Evolutionary conservation across 1,140 invertebrate genomes (phyloP).

Genomic region (Acromyrmex charruanus): DNA sequence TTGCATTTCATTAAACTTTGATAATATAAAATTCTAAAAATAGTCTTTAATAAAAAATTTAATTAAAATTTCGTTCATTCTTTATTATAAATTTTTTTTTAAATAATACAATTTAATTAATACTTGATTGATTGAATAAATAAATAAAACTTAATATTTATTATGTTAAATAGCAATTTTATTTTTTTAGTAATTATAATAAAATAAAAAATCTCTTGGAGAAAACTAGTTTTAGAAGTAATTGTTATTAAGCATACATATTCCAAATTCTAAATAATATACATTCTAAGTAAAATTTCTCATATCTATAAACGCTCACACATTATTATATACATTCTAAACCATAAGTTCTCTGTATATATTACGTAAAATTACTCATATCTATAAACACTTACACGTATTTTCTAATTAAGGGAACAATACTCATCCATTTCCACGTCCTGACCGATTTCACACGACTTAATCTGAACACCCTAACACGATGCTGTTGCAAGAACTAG

Average conservation of each 20-base stretch:
- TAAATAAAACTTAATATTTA: background rate
- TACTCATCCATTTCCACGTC: background rate
- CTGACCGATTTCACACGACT: constrained; percentile 26
- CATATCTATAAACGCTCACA: background rate
- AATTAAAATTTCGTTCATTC: background rate
- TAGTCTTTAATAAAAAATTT: background rate
- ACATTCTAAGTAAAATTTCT: background rate
- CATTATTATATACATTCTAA: background rate
- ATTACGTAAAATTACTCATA: background rate
- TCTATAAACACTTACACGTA: constrained; percentile 1
- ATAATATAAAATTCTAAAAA: background rate
- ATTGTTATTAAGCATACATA: background rate
- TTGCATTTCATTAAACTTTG: background rate
- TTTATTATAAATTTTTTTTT: background rate
- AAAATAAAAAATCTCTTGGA: background rate
- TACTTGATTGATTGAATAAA: background rate
- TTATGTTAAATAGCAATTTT: background rate
- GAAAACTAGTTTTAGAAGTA: background rate
- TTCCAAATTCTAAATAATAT: background rate
- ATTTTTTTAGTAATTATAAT: background rate
- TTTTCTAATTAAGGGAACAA: constrained; percentile 18
- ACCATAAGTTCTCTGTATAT: background rate
- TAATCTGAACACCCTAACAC: constrained; percentile 33
- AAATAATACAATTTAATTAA: constrained; percentile 12
- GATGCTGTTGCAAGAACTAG: background rate